phyloP scores from a whole-genome alignment of 2,797 vertebrate genomes.

The Darevskia mixta region DNA sequence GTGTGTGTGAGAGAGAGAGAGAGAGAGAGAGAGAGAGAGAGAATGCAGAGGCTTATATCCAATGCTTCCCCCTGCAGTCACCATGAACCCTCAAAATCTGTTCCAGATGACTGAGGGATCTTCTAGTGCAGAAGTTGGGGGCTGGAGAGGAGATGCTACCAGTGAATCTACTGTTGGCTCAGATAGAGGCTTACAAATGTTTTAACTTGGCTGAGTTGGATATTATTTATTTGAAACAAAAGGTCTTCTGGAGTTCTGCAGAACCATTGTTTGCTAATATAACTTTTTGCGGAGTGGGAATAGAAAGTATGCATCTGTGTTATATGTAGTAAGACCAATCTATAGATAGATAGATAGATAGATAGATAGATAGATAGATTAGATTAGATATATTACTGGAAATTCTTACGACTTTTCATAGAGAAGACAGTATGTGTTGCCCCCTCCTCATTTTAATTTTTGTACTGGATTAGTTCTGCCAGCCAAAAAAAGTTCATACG shows the following conservation, averaged over 20 bases:
- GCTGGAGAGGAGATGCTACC: too few relatives aligned
- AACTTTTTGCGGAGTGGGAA: neutral
- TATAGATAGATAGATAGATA: too few relatives aligned
- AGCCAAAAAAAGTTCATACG: neutral
- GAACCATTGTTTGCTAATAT: conserved; percentile 22
- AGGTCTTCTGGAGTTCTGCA: conserved; percentile 1
- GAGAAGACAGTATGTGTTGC: neutral
- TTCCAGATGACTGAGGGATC: too few relatives aligned
- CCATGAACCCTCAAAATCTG: too few relatives aligned
- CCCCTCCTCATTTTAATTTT: neutral
- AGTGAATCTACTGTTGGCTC: conserved; percentile 26
- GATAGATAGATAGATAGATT: too few relatives aligned
- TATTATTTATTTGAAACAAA: conserved; percentile 1
- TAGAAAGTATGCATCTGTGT: neutral
- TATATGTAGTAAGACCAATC: neutral
- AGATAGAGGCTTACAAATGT: conserved; percentile 3
- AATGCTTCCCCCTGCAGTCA: too few relatives aligned
- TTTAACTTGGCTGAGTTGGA: conserved; percentile 2
- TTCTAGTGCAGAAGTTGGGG: too few relatives aligned
- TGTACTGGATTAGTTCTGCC: neutral
- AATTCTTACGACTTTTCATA: neutral
- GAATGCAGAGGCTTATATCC: neutral
- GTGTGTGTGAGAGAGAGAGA: too few relatives aligned
- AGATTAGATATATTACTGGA: neutral
- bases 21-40: too few relatives aligned